Evolutionary conservation across 2,113 vertebrate species (phyloP), one percentile per base, ranked within the genome.

Genomic region (Noturus placidus): DNA sequence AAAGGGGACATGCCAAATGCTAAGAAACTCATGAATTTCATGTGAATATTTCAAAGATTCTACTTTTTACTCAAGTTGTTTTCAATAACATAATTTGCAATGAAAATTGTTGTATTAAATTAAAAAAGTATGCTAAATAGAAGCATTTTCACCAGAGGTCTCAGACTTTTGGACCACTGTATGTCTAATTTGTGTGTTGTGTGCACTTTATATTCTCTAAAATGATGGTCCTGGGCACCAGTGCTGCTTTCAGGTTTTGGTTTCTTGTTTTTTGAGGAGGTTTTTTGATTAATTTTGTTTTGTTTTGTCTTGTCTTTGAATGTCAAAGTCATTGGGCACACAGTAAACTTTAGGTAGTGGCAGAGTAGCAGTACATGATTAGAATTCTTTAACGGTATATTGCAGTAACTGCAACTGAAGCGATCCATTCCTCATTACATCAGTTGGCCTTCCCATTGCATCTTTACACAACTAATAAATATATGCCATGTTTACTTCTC

Each of bases 171-270:
- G 9, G 54, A 30, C 20, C 30, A 59, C 20, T 82, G 20, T 61
- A 61, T 61, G 33, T 61, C 33, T 59, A 61, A 61, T 46, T 46
- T 46, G 42, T 46, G 42, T 81, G 59, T 42, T 82, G 14, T 82
- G 14, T 90, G 9, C 11, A 83, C 65, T 84, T 81, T 87, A 83
- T 90, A 82, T 85, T 30, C 76, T 59, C 42, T 84, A 87, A 59
- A 89, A 90, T 54, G 22, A 63, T 50, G 30, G 61, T 56, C 77
- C 46, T 76, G 35, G 82, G 54, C 72, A 78, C 33, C 19, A 61
- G 50, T 87, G 67, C 82, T 87, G 69, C 61, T 70, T 70, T 89
- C 56, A 69, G n/a, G 30, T 57, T 69, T 35, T 72, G 11, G 52
- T 78, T 77, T 61, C 17, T 33, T 25, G 7, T 27, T 52, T 14